Evolutionary conservation across 2,888 invertebrate species (phyloP).

Genomic region (Heliconius erato): DNA sequence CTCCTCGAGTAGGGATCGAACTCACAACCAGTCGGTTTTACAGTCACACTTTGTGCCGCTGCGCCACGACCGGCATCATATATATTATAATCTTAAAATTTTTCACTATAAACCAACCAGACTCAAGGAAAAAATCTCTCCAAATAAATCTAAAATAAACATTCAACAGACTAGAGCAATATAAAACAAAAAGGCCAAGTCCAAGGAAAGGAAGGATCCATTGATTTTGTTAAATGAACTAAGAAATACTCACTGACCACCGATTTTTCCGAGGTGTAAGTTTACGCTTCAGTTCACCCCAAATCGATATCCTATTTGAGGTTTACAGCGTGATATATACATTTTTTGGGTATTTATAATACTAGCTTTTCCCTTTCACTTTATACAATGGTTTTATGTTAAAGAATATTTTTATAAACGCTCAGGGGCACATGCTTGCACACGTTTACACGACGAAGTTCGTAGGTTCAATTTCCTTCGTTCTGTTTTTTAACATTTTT

Average conservation of each 20-base stretch:
- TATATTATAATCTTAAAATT: not conserved
- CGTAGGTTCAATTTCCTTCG: no score
- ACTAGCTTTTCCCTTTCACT: not conserved
- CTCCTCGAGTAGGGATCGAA: no score
- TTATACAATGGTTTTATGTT: not conserved
- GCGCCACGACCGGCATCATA: no score
- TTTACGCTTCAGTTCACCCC: slow-evolving; percentile 26
- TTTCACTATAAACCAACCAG: not conserved
- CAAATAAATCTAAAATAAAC: slow-evolving; percentile 13
- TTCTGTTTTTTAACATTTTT: no score
- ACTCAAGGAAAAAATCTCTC: not conserved
- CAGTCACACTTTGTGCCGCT: no score
- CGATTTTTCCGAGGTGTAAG: slow-evolving; percentile 53
- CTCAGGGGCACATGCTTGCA: no score
- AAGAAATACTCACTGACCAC: slow-evolving; percentile 75
- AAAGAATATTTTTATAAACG: not conserved
- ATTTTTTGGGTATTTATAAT: slow-evolving; percentile 8
- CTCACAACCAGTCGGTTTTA: no score
- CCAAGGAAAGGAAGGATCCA: slow-evolving; percentile 55
- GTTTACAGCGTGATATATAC: slow-evolving; percentile 5
- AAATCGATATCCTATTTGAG: slow-evolving; percentile 34
- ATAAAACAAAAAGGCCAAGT: slow-evolving; percentile 22
- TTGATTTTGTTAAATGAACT: slow-evolving; percentile 78
- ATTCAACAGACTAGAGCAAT: not conserved
- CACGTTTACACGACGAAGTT: no score